Evolutionary conservation across 2,888 invertebrate genomes (phyloP).

Genomic region (Apodemia duryi): DNA sequence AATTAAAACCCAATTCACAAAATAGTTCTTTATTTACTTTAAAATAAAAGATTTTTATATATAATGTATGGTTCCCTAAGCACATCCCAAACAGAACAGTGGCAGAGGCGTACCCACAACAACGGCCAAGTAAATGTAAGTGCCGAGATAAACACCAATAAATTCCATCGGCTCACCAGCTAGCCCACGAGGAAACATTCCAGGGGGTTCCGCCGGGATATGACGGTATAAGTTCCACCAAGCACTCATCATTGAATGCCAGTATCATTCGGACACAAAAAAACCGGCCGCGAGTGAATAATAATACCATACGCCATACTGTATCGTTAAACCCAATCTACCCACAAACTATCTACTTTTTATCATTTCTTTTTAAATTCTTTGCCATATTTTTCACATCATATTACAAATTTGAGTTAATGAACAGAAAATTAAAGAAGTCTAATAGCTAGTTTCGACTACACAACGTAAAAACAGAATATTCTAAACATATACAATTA

Average conservation of each 20-base stretch:
- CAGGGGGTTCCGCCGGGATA: conserved; percentile 33
- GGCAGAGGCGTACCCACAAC: conserved; percentile 27
- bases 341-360: conserved; percentile 20
- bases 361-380: background rate
- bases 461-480: no score
- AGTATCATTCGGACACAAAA: conserved; percentile 26
- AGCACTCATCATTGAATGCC: conserved; percentile 22
- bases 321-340: conserved; percentile 21
- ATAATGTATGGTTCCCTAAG: conserved; percentile 26
- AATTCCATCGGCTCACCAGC: conserved; percentile 28
- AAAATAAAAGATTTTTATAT: background rate
- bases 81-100: conserved; percentile 30
- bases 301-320: conserved; percentile 24
- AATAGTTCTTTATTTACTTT: conserved; percentile 29
- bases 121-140: conserved; percentile 26
- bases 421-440: no score
- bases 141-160: conserved; percentile 30
- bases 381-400: background rate
- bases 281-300: conserved; percentile 28
- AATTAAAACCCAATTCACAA: conserved; percentile 15
- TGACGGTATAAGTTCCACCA: conserved; percentile 18
- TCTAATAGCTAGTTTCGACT: no score
- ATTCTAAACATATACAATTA: conserved; percentile 17
- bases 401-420: no score
- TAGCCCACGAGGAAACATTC: conserved; percentile 34